Percentiles rank a stretch among this genome's conserved stretches.
phyloP scores from a whole-genome alignment of 2,113 vertebrate species.

The Dunckerocampus dactyliophorus region DNA sequence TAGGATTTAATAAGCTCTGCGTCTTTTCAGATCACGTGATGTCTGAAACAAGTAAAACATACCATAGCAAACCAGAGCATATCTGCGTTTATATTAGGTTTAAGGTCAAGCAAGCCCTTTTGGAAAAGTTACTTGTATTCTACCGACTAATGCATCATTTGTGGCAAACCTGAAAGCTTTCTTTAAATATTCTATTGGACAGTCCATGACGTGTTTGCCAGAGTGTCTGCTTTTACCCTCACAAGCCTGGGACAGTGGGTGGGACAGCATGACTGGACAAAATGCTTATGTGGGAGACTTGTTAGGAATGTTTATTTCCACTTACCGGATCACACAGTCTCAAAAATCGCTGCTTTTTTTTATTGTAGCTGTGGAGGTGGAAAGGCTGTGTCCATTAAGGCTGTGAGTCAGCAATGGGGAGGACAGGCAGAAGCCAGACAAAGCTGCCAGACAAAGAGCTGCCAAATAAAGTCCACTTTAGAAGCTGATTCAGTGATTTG shows the following conservation, averaged over 20 bases:
- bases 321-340: constrained; percentile 35
- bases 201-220: background rate
- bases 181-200: background rate
- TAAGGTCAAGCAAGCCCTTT: no score
- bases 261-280: constrained; percentile 42
- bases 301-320: constrained; percentile 50
- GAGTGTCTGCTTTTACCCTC: constrained; percentile 47
- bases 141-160: background rate
- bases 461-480: no score
- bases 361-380: constrained; percentile 41
- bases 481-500: no score
- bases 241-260: constrained; percentile 41
- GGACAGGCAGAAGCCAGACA: constrained; percentile 3
- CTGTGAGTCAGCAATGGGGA: constrained; percentile 45
- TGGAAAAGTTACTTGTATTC: background rate
- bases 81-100: no score
- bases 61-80: no score
- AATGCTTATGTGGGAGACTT: constrained; percentile 34
- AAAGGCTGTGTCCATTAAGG: constrained; percentile 37
- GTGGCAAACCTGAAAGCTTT: background rate
- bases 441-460: no score
- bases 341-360: constrained; percentile 43
- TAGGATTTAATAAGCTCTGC: no score
- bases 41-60: no score
- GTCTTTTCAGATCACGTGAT: no score